Base-by-base conservation (phyloP, 2,113 vertebrate genomes). In the Motacilla alba region DNA sequence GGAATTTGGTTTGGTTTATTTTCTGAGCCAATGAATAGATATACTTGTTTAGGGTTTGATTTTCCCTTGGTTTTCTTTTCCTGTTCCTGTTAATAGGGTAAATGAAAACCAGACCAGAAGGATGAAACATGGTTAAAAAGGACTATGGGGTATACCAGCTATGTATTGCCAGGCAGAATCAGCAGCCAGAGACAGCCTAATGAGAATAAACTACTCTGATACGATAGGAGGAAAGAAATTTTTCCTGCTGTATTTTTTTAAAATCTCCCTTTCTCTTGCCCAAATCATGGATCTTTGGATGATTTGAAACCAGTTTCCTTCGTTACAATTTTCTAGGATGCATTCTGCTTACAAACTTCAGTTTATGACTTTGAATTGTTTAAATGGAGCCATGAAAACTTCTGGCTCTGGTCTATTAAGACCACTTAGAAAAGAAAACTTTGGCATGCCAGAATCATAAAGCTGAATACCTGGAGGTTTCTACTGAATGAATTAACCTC, bases 401-500 rank as follows among this genome's bases (percentile, higher is more conserved):
- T 75, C n/a, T 78, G 35, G 6, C 21, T 58, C 13, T 37, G 39
- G 12, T 72, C 44, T 78, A 5, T 60, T 59, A 76, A 77, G 41
- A 47, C 7, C n/a, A 37, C 30, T 91, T 73, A 87, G 47, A 73
- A 85, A 87, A 24, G 53, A 79, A 87, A 87, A 75, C 44, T 47
- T 47, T 49, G 35, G 31, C 52, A 41, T 68, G n/a, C 20, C 56
- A 68, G 28, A 83, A 64, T 72, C 66, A 52, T 58, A 70, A 84
- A 70, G 55, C 52, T 58, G 81, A 72, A 24, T 87, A 89, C 43
- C 52, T 85, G n/a, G 19, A 59, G 11, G 11, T 21, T 89, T 96
- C 84, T 85, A 33, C 63, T 79, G 62, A 58, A 68, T 87, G 53
- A 91, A 79, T 93, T 91, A 82, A 95, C 83, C 70, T 93, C 75